Evolutionary conservation across 2,888 invertebrate species (phyloP).

Genomic region (Brachyptera putata): DNA sequence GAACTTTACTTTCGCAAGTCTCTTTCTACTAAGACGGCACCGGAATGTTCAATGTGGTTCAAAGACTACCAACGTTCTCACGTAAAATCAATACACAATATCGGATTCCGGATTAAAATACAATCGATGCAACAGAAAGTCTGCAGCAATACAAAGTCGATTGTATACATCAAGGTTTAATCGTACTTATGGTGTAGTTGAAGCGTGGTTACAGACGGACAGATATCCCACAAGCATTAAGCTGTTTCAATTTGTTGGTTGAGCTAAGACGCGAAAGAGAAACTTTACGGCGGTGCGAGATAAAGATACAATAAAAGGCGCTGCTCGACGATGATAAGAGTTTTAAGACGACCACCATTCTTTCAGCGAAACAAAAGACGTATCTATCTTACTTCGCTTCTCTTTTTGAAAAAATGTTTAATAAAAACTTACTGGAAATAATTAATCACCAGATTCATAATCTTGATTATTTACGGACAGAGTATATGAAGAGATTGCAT

Average conservation of each 20-base stretch:
- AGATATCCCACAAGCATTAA: too few species aligned
- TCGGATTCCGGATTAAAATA: background rate
- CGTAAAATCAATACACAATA: background rate
- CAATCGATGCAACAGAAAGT: too few species aligned
- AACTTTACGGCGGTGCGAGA: too few species aligned
- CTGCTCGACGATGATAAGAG: slow-evolving; percentile 18
- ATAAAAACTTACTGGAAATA: too few species aligned
- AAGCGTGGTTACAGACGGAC: too few species aligned
- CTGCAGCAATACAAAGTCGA: background rate
- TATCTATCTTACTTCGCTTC: slow-evolving; percentile 5
- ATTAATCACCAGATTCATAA: too few species aligned
- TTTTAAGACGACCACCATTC: slow-evolving; percentile 7
- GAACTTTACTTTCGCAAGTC: background rate
- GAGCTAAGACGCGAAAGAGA: too few species aligned
- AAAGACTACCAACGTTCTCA: background rate
- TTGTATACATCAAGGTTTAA: too few species aligned
- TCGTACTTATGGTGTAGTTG: too few species aligned
- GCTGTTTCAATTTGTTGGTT: too few species aligned
- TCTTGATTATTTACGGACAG: too few species aligned
- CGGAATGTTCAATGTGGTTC: background rate
- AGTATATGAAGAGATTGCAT: too few species aligned
- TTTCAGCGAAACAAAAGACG: background rate
- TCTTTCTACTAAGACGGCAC: background rate
- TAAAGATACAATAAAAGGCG: slow-evolving; percentile 14
- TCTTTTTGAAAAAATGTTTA: background rate